phyloP scores from a whole-genome alignment of 2,797 vertebrate genomes.

The Hydrolagus colliei region DNA sequence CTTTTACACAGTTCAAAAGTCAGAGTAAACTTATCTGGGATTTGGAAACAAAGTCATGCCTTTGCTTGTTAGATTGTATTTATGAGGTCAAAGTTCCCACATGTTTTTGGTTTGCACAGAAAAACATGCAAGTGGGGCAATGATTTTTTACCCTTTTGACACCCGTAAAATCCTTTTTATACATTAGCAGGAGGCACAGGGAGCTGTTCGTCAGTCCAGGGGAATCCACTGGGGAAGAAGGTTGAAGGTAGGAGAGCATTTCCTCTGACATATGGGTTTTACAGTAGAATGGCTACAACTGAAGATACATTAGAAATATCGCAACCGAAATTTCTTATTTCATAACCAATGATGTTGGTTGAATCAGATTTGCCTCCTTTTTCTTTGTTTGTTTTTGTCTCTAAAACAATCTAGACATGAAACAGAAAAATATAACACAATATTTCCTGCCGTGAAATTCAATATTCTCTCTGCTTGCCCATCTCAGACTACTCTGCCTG shows the following conservation, averaged over 20 bases:
- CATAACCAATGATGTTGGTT: too few species aligned
- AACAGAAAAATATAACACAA: too few species aligned
- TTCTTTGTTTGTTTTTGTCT: too few species aligned
- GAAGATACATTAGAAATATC: background rate
- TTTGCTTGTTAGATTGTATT: slow-evolving; percentile 5
- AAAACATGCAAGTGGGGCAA: background rate
- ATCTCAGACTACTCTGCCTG: too few species aligned
- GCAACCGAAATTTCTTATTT: background rate
- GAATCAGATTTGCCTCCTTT: too few species aligned
- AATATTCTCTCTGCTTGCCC: too few species aligned
- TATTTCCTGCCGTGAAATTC: too few species aligned
- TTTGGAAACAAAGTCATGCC: background rate
- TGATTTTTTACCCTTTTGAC: background rate
- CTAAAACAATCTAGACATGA: too few species aligned
- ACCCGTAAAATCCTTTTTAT: background rate
- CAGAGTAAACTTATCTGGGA: background rate
- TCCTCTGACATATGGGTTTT: background rate
- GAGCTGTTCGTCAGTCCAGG: background rate
- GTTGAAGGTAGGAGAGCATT: background rate
- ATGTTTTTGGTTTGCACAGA: background rate
- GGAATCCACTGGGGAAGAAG: background rate
- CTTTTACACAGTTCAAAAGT: too few species aligned
- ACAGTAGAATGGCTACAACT: background rate
- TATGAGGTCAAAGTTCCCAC: too few species aligned
- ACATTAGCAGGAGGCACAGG: background rate